Conservation (phyloP, 2,797 vertebrate genomes). For the Microctenopoma stevenorrisi region DNA sequence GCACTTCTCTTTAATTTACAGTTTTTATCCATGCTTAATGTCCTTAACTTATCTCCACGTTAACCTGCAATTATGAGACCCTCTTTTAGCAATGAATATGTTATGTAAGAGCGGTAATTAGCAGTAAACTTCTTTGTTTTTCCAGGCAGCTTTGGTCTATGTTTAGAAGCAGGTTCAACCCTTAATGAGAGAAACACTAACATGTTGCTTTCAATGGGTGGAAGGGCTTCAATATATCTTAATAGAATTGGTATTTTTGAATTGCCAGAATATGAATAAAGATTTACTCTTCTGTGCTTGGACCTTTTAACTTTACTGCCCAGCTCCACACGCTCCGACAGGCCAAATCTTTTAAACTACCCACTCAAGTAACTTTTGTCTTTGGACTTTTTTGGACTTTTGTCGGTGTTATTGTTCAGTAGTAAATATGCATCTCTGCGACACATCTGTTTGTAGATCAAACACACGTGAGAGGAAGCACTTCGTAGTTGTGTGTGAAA, state of each 20-base stretch:
- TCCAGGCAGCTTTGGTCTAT: slow-evolving; percentile 21
- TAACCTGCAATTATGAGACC: slow-evolving; percentile 17
- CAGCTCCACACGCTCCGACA: background rate
- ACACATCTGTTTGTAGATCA: slow-evolving; percentile 40
- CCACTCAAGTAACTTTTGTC: slow-evolving; percentile 14
- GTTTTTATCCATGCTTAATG: slow-evolving; percentile 4
- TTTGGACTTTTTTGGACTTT: too few species aligned
- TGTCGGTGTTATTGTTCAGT: background rate
- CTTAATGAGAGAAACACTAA: slow-evolving; percentile 31
- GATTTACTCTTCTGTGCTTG: background rate
- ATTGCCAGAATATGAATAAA: slow-evolving; percentile 21
- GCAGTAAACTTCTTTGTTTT: slow-evolving; percentile 3
- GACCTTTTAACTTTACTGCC: slow-evolving; percentile 8
- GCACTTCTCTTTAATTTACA: slow-evolving; percentile 16
- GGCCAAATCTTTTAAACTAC: slow-evolving; percentile 10
- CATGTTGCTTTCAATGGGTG: slow-evolving; percentile 25
- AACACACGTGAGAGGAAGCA: background rate
- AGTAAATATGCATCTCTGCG: background rate
- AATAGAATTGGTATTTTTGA: slow-evolving; percentile 18
- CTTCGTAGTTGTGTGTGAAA: background rate
- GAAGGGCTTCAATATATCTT: slow-evolving; percentile 9
- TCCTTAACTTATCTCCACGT: slow-evolving; percentile 3
- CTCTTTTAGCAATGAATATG: background rate
- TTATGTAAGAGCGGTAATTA: slow-evolving; percentile 41
- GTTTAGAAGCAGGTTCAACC: slow-evolving; percentile 43